These are phyloP conservation scores for Drosophila arawakana DNA, from an alignment of 1,140 invertebrate genomes.

Conservation along the genomic window DNA sequence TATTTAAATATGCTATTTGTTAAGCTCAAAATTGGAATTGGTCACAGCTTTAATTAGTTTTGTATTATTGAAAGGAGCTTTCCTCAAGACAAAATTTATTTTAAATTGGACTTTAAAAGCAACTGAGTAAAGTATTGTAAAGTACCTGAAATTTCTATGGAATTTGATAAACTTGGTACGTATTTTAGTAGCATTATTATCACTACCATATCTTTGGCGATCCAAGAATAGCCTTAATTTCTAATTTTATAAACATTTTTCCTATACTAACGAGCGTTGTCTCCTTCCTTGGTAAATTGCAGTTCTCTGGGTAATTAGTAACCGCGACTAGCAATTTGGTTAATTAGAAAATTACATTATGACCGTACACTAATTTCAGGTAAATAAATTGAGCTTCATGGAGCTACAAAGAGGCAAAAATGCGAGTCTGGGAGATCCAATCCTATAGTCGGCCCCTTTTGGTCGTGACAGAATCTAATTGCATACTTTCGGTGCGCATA, in stretches of 20 bases:
- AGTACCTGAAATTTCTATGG: too few relatives aligned
- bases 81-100: background rate
- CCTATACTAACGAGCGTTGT: background rate
- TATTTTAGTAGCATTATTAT: too few relatives aligned
- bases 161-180: background rate
- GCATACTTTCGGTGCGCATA: conserved; percentile 75
- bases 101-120: background rate
- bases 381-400: conserved; percentile 62
- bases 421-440: background rate
- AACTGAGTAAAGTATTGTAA: too few relatives aligned
- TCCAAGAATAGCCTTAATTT: too few relatives aligned
- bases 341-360: conserved; percentile 80
- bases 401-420: background rate
- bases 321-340: conserved; percentile 37
- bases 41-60: conserved; percentile 19
- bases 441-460: conserved; percentile 25
- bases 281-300: background rate
- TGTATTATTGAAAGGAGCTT: background rate
- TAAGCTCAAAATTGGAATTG: conserved; percentile 9
- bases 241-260: background rate
- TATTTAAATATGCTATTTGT: conserved; percentile 21
- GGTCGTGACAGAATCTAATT: conserved; percentile 69
- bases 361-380: conserved; percentile 63
- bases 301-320: background rate
- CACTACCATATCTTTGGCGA: too few relatives aligned